A percentile compares a stretch with the other conserved stretches of the same genome.
These are phyloP conservation scores for Eubucco bourcierii DNA, from an alignment of 2,113 vertebrate species.

Conservation along the genomic window DNA sequence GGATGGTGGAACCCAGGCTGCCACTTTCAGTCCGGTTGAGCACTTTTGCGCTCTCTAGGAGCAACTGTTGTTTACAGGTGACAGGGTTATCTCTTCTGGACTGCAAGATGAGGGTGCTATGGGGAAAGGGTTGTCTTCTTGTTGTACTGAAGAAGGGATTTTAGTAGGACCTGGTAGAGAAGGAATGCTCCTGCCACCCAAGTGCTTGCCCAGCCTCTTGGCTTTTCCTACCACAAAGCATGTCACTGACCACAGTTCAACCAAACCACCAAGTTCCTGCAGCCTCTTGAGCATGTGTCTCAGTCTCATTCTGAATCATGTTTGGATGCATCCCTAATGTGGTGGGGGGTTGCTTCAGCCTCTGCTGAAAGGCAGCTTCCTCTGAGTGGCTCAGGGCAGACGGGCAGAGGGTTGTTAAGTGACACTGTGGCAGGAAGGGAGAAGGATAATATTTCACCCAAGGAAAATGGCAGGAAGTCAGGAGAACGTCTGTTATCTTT, in stretches of 20 bases:
- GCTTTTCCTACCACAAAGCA: neutral
- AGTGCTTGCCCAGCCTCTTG: neutral
- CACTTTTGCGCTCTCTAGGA: neutral
- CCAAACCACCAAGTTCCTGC: neutral
- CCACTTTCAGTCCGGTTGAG: neutral
- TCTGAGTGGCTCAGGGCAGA: neutral
- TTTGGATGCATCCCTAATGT: neutral
- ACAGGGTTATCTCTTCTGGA: neutral
- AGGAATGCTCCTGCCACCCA: neutral
- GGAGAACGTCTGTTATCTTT: conserved; percentile 67
- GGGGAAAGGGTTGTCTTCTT: neutral
- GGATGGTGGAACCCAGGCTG: neutral
- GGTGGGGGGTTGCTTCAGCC: neutral
- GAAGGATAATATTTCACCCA: conserved; percentile 54
- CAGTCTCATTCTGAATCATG: neutral
- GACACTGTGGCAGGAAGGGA: conserved; percentile 53
- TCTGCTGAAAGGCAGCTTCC: neutral
- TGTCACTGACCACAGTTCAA: neutral
- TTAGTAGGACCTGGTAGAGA: neutral
- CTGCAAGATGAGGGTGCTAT: neutral
- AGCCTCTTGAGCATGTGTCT: neutral
- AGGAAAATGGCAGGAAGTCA: conserved; percentile 64
- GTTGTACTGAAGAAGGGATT: neutral
- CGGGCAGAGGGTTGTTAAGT: conserved; percentile 26
- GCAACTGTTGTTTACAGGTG: neutral